Percentiles rank a stretch among this genome's conserved stretches.
phyloP scores from a whole-genome alignment of 1,140 invertebrate genomes.

The Monochamus saltuarius region DNA sequence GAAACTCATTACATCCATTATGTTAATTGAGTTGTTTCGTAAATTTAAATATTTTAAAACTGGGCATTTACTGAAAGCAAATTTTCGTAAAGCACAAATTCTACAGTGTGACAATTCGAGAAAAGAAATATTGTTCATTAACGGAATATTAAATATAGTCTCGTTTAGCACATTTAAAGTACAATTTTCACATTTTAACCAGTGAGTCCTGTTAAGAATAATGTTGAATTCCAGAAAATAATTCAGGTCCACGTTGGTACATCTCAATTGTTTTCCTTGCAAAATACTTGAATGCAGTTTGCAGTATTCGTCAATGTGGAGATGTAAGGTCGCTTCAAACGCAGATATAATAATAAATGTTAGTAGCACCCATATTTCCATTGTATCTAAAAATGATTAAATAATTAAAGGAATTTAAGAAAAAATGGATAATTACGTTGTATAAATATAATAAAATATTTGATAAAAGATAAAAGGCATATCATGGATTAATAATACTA shows the following conservation, averaged over 20 bases:
- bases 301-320: slow-evolving; percentile 24
- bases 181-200: slow-evolving; percentile 43
- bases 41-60: slow-evolving; percentile 39
- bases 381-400: slow-evolving; percentile 25
- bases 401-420: no score
- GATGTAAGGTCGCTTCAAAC: slow-evolving; percentile 18
- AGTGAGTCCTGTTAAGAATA: slow-evolving; percentile 38
- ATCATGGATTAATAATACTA: no score
- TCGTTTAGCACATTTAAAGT: slow-evolving; percentile 37
- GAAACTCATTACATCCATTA: slow-evolving; percentile 36
- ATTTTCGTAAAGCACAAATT: slow-evolving; percentile 31
- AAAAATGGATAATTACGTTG: no score
- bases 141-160: slow-evolving; percentile 39
- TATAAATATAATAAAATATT: no score
- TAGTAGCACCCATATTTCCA: slow-evolving; percentile 36
- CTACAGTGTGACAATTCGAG: slow-evolving; percentile 32
- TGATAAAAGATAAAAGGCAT: no score
- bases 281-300: slow-evolving; percentile 22
- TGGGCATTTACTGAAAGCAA: slow-evolving; percentile 38
- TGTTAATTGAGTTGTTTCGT: slow-evolving; percentile 36
- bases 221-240: slow-evolving; percentile 37
- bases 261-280: slow-evolving; percentile 36
- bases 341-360: slow-evolving; percentile 25
- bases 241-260: slow-evolving; percentile 34
- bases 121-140: slow-evolving; percentile 39